Conservation (phyloP, 2,888 invertebrate genomes). For the Brassicogethes aeneus region DNA sequence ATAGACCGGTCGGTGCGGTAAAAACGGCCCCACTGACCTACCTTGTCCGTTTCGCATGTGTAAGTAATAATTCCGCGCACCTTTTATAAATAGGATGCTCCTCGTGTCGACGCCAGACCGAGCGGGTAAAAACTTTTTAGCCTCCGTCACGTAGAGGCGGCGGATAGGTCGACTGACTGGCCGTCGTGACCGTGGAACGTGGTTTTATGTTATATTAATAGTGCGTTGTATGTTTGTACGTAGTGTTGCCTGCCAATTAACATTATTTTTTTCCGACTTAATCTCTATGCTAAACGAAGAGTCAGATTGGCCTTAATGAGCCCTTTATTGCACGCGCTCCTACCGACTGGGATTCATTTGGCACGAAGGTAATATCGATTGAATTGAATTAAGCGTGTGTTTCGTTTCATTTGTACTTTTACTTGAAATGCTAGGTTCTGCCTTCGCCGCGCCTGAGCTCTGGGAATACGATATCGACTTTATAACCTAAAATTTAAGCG, state of each 20-base stretch:
- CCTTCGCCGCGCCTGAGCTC: not conserved
- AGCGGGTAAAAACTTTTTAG: constrained; percentile 20
- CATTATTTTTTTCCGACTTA: not conserved
- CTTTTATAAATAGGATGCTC: constrained; percentile 24
- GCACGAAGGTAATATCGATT: constrained; percentile 18
- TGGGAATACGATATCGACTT: not conserved
- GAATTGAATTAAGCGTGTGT: not conserved
- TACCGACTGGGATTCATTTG: constrained; percentile 11
- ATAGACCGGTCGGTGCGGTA: not conserved
- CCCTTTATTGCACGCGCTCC: constrained; percentile 9
- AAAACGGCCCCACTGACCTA: constrained; percentile 16
- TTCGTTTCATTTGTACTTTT: not conserved
- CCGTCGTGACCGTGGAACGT: constrained; percentile 13
- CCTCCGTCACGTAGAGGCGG: constrained; percentile 10
- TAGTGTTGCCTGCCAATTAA: constrained; percentile 4
- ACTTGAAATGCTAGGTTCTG: not conserved
- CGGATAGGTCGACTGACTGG: constrained; percentile 9
- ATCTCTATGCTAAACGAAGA: not conserved
- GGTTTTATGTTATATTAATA: constrained; percentile 14
- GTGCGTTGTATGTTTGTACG: constrained; percentile 4
- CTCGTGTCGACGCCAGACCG: constrained; percentile 12
- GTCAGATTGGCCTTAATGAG: constrained; percentile 14
- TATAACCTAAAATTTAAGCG: not conserved
- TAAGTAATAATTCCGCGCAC: constrained; percentile 23
- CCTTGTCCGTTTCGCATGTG: constrained; percentile 16